Conservation (phyloP, 1,140 invertebrate genomes). For the Pantala flavescens region DNA sequence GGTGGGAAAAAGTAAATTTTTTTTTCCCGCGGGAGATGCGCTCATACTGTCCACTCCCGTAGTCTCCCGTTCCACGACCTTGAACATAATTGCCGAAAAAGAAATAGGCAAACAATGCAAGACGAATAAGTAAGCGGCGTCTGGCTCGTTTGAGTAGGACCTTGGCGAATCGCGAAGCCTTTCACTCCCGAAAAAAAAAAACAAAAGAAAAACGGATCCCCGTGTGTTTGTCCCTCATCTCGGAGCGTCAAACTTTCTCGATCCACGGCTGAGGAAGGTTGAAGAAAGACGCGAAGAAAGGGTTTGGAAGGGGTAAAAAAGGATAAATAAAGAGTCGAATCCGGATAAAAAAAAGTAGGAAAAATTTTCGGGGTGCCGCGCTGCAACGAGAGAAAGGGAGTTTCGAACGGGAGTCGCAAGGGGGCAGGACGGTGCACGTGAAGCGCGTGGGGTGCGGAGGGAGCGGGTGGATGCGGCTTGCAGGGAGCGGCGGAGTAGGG, state of each 20-base stretch:
- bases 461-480: conserved; percentile 18
- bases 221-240: background rate
- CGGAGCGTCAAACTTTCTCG: background rate
- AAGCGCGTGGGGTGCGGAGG: conserved; percentile 17
- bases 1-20: background rate
- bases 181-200: background rate
- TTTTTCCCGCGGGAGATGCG: background rate
- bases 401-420: background rate
- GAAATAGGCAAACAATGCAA: conserved; percentile 1
- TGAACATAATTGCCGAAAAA: conserved; percentile 4
- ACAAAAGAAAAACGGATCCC: no score
- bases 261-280: background rate
- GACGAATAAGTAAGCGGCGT: background rate
- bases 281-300: background rate
- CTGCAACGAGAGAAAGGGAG: background rate
- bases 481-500: conserved; percentile 19
- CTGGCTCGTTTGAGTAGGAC: background rate
- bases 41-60: background rate
- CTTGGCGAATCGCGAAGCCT: background rate
- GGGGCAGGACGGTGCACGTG: background rate
- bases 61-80: background rate
- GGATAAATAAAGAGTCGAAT: no score
- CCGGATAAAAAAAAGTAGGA: no score
- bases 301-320: background rate
- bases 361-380: background rate